Evolutionary conservation across 2,113 vertebrate species (phyloP).

Genomic region (Tricholaema leucomelas): DNA sequence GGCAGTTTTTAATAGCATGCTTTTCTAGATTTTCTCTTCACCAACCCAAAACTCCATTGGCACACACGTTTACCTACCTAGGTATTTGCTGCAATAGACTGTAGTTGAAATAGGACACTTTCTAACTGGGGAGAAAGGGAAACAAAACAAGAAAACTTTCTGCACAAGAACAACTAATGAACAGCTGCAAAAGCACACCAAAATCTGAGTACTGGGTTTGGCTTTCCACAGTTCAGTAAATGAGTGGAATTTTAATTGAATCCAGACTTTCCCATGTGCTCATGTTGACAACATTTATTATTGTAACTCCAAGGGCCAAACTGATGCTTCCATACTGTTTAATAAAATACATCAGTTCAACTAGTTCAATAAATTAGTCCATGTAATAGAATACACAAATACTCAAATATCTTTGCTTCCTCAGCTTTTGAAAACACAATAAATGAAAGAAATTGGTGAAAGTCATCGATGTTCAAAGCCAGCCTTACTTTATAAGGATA

Average conservation of each 20-base stretch:
- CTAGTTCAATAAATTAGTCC: conserved; percentile 8
- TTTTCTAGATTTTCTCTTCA: neutral
- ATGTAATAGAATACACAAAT: neutral
- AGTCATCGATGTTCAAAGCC: neutral
- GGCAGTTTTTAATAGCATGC: neutral
- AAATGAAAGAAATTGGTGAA: neutral
- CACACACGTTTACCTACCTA: neutral
- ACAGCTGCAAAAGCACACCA: conserved; percentile 57
- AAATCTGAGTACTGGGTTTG: conserved; percentile 23
- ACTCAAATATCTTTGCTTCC: neutral
- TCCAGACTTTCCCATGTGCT: conserved; percentile 34
- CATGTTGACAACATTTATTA: conserved; percentile 55
- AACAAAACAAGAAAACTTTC: conserved; percentile 27
- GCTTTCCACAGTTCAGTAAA: conserved; percentile 46
- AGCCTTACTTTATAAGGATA: neutral
- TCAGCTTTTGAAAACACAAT: neutral
- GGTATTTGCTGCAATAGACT: neutral
- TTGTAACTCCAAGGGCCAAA: conserved; percentile 13
- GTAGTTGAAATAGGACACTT: neutral
- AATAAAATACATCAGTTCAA: neutral
- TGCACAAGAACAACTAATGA: conserved; percentile 17
- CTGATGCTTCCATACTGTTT: conserved; percentile 12
- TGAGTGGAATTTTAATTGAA: conserved; percentile 64
- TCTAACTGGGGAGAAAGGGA: neutral
- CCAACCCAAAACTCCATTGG: neutral